A percentile compares a stretch with the other conserved stretches of the same genome.
Conservation (phyloP, 2,797 vertebrate species). For the Periophthalmus magnuspinnatus region DNA sequence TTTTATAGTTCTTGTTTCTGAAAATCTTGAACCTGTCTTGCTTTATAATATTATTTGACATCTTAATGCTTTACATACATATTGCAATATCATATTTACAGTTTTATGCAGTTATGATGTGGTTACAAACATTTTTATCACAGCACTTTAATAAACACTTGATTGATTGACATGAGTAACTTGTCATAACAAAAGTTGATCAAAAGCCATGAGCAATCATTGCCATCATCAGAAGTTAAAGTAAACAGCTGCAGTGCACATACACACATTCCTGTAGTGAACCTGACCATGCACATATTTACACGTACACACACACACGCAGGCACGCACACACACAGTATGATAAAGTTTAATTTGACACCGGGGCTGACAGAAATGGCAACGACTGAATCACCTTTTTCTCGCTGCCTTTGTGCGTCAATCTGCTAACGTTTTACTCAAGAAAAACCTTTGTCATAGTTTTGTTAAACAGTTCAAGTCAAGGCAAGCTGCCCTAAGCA, state of each 20-base stretch:
- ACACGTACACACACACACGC: slow-evolving; percentile 9
- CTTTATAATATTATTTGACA: background rate
- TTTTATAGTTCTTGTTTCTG: too few relatives aligned
- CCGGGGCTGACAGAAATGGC: slow-evolving; percentile 21
- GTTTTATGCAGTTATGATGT: too few relatives aligned
- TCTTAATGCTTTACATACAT: background rate
- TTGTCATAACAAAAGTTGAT: slow-evolving; percentile 13
- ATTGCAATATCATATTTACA: background rate
- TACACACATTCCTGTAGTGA: slow-evolving; percentile 30
- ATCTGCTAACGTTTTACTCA: background rate
- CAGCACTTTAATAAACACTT: background rate
- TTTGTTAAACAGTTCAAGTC: background rate
- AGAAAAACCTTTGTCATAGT: slow-evolving; percentile 4
- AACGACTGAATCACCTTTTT: slow-evolving; percentile 38
- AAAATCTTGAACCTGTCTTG: background rate
- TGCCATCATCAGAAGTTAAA: background rate
- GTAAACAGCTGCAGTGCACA: slow-evolving; percentile 34
- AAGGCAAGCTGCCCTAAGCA: background rate
- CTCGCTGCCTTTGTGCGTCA: slow-evolving; percentile 48
- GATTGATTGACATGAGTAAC: slow-evolving; percentile 2
- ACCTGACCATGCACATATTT: slow-evolving; percentile 23
- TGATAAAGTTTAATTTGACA: slow-evolving; percentile 32
- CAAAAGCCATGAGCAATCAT: slow-evolving; percentile 35
- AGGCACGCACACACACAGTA: background rate
- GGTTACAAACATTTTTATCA: too few relatives aligned